Percentiles rank a stretch among this genome's conserved stretches.
phyloP scores from a whole-genome alignment of 2,797 vertebrate species.

The Silurus lanzhouensis region DNA sequence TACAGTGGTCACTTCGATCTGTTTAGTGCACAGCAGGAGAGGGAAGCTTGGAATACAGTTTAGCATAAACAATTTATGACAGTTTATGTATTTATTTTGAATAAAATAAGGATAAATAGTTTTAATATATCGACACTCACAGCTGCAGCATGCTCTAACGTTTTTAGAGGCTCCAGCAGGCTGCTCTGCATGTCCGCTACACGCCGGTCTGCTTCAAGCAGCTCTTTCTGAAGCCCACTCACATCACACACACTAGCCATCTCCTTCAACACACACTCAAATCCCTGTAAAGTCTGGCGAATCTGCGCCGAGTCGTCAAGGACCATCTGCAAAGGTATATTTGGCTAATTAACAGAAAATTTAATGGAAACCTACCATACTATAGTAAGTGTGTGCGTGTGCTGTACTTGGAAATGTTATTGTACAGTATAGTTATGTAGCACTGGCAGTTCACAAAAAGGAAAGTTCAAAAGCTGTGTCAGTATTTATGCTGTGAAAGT shows the following conservation, averaged over 20 bases:
- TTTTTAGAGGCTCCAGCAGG: slow-evolving; percentile 78
- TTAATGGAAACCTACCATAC: not conserved
- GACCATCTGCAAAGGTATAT: slow-evolving; percentile 75
- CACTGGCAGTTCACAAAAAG: not conserved
- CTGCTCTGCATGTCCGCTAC: slow-evolving; percentile 79
- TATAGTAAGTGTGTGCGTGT: too few species aligned
- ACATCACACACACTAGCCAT: slow-evolving; percentile 81
- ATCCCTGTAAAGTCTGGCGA: slow-evolving; percentile 75
- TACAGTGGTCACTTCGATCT: too few species aligned
- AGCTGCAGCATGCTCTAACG: slow-evolving; percentile 80
- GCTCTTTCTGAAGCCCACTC: slow-evolving; percentile 67
- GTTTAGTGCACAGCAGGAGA: not conserved
- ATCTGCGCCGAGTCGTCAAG: slow-evolving; percentile 88
- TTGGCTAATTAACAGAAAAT: not conserved
- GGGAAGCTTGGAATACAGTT: not conserved
- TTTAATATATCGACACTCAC: slow-evolving; percentile 72
- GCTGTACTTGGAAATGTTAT: too few species aligned
- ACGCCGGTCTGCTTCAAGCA: slow-evolving; percentile 71
- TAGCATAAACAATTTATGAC: not conserved
- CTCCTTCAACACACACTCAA: slow-evolving; percentile 78
- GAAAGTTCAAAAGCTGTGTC: not conserved
- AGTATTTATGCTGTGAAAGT: not conserved
- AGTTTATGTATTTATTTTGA: too few species aligned
- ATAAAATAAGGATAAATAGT: too few species aligned
- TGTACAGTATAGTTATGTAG: not conserved